phyloP scores from a whole-genome alignment of 2,888 invertebrate genomes.

The Icerya purchasi region DNA sequence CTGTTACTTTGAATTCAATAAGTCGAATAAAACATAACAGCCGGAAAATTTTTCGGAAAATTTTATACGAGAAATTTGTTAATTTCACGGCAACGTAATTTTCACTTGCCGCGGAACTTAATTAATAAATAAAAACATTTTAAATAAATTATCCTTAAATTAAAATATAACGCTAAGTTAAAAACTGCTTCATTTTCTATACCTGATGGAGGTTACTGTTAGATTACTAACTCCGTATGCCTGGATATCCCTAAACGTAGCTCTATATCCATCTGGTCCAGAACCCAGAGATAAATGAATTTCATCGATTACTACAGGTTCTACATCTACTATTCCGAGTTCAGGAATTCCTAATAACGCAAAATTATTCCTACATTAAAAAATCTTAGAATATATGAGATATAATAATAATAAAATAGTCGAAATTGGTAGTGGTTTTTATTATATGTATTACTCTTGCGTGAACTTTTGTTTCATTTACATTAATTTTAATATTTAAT shows the following conservation, averaged over 20 bases:
- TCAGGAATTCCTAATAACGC: slow-evolving; percentile 40
- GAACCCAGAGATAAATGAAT: slow-evolving; percentile 55
- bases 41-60: not conserved
- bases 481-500: too few relatives aligned
- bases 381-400: not conserved
- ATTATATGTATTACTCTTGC: too few relatives aligned
- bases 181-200: too few relatives aligned
- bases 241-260: slow-evolving; percentile 55
- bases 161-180: too few relatives aligned
- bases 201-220: slow-evolving; percentile 57
- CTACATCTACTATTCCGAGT: slow-evolving; percentile 38
- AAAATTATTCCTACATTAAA: not conserved
- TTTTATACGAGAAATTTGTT: not conserved
- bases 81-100: too few relatives aligned
- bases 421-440: not conserved
- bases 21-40: not conserved
- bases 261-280: slow-evolving; percentile 63
- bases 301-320: slow-evolving; percentile 63
- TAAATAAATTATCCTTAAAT: too few relatives aligned
- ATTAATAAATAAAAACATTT: too few relatives aligned
- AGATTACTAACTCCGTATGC: slow-evolving; percentile 62
- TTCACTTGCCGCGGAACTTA: too few relatives aligned
- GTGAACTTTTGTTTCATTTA: too few relatives aligned
- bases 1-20: not conserved
- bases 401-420: not conserved